phyloP scores from a whole-genome alignment of 2,888 invertebrate species.

The Ichneumon xanthorius region DNA sequence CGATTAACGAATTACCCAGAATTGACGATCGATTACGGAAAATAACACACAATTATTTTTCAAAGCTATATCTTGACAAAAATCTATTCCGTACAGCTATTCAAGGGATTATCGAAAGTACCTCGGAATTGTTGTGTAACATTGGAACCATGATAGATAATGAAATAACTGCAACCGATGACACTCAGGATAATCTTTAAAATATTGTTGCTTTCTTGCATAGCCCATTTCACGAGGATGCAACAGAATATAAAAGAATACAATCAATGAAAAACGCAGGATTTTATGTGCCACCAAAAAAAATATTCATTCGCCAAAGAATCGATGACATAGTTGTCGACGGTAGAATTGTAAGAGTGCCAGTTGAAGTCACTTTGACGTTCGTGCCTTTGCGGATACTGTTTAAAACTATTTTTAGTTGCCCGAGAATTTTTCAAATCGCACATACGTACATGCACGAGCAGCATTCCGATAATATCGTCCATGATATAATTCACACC shows the following conservation, averaged over 20 bases:
- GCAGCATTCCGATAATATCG: conserved; percentile 9
- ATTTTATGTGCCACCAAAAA: conserved; percentile 41
- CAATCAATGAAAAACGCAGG: conserved; percentile 19
- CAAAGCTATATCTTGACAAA: conserved; percentile 40
- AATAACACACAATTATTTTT: conserved; percentile 23
- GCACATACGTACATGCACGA: conserved; percentile 41
- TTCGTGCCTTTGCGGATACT: conserved; percentile 53
- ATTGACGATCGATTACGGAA: conserved; percentile 20
- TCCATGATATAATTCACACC: conserved; percentile 56
- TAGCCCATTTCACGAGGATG: conserved; percentile 35
- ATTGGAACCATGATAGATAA: conserved; percentile 43
- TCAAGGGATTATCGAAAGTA: conserved; percentile 45
- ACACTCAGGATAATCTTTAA: conserved; percentile 19
- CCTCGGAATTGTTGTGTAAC: conserved; percentile 36
- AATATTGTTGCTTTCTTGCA: conserved; percentile 20
- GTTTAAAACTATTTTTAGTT: conserved; percentile 55
- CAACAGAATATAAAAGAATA: conserved; percentile 52
- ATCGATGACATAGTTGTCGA: conserved; percentile 47
- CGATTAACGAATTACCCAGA: conserved; percentile 1
- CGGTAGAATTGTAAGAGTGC: conserved; percentile 33
- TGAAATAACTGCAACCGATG: conserved; percentile 25
- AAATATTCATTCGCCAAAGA: conserved; percentile 52
- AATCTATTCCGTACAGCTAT: conserved; percentile 35
- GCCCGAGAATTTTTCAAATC: conserved; percentile 13
- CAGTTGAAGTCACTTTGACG: conserved; percentile 40